These are phyloP conservation scores for Cyclura pinguis DNA, from an alignment of 2,797 vertebrate species.

Conservation along the genomic window DNA sequence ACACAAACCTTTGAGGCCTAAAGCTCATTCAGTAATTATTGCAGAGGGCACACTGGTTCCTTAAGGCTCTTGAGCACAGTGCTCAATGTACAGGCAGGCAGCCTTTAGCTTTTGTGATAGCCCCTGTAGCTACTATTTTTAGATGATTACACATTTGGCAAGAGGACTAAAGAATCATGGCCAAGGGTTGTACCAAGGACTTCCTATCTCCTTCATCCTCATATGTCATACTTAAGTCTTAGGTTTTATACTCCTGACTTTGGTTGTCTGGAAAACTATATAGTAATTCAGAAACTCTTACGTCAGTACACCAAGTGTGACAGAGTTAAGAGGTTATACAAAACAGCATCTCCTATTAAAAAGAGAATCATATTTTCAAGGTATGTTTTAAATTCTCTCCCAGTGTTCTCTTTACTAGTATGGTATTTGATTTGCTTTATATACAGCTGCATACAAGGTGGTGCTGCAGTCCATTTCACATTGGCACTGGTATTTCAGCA, in stretches of 20 bases:
- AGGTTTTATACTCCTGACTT: background rate
- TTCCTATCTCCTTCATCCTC: background rate
- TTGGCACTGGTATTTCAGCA: background rate
- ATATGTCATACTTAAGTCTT: background rate
- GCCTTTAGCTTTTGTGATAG: background rate
- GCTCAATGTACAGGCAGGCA: background rate
- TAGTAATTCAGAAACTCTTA: background rate
- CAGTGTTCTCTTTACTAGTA: background rate
- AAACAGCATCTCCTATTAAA: background rate
- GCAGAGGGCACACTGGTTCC: too few species aligned
- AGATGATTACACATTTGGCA: background rate
- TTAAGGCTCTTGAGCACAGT: background rate
- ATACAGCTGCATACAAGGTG: background rate
- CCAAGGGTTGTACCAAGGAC: background rate
- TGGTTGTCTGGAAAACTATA: background rate
- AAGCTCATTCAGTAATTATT: background rate
- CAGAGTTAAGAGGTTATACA: background rate
- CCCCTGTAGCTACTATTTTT: background rate
- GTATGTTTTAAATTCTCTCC: background rate
- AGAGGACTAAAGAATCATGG: too few species aligned
- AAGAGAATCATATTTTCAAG: constrained; percentile 6
- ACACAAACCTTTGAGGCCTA: background rate
- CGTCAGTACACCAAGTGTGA: background rate
- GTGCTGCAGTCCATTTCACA: background rate
- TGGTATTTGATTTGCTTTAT: background rate